Evolutionary conservation across 1,140 invertebrate genomes (phyloP), one percentile per base, ranked within the genome.

Genomic region (Neoseiulus cucumeris): DNA sequence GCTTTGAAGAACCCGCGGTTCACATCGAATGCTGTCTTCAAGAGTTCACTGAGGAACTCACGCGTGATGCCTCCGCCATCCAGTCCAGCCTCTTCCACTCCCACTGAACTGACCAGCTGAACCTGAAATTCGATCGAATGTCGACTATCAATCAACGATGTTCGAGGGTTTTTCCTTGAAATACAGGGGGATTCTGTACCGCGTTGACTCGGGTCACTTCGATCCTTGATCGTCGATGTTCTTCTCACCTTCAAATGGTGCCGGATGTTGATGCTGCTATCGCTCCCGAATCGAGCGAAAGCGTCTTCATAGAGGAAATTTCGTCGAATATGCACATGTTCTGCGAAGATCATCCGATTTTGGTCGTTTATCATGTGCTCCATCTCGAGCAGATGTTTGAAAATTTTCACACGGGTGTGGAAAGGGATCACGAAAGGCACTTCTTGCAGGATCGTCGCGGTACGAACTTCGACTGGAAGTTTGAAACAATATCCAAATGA

Each of bases 241-340:
- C 4, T 9, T 4, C 33, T 39, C 4, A 64, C 42, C 39, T 29
- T 29, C 14, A 47, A 69, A 41, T 6, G 65, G 22, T 65, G 64
- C 64, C 64, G 68, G 67, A 29, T 70, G 45, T 47, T 70, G 33
- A n/a, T 64, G 65, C 87, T 86, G 79, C 93, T 96, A 71, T 91
- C 87, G 1, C 81, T 81, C 5, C 89, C 89, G 0, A 97, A 76
- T 75, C 93, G 93, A 30, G 93, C 90, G 76, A 91, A 96, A 0
- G 93, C 90, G 79, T 98, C 94, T 77, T 98, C 94, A 75, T 98
- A 98, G 0, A 98, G 79, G 77, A 93, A 91, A 71, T 87, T 88
- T 65, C 94, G 79, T 59, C 93, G 78, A 1, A 96, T 86, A 18
- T 83, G 83, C 1, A 95, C 77, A 42, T 90, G 77, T 25, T 84